phyloP scores from a whole-genome alignment of 2,888 invertebrate genomes.

The Coelinius sp. region DNA sequence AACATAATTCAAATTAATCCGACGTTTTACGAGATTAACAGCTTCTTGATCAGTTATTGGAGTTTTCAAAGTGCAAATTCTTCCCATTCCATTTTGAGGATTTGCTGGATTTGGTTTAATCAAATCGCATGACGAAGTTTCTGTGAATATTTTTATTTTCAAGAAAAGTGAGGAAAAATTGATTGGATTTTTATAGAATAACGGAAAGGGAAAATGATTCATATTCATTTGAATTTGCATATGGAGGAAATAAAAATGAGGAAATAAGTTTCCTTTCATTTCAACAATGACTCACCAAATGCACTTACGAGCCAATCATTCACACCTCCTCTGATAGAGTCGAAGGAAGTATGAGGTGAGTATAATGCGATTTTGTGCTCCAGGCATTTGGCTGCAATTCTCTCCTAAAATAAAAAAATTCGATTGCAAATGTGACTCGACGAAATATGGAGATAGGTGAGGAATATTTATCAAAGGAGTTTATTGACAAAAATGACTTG shows the following conservation, averaged over 20 bases:
- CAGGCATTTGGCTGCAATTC: constrained; percentile 84
- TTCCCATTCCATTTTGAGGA: constrained; percentile 73
- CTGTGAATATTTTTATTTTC: constrained; percentile 43
- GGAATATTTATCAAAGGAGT: not conserved
- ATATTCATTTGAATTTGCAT: not conserved
- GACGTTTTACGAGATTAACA: constrained; percentile 78
- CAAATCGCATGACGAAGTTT: constrained; percentile 56
- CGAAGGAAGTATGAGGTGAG: constrained; percentile 95
- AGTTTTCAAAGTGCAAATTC: constrained; percentile 72
- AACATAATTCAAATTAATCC: constrained; percentile 79
- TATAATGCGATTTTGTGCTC: constrained; percentile 90
- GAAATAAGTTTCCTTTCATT: not conserved
- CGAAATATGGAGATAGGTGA: not conserved
- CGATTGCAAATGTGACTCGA: not conserved
- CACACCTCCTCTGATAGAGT: constrained; percentile 86
- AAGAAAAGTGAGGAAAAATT: not conserved
- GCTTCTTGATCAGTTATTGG: constrained; percentile 75
- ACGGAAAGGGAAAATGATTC: not conserved
- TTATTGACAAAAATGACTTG: not conserved
- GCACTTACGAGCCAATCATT: constrained; percentile 93
- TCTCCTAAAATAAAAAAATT: constrained; percentile 75
- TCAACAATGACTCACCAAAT: constrained; percentile 68
- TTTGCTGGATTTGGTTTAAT: constrained; percentile 57
- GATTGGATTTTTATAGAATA: not conserved
- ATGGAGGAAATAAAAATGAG: not conserved